Conservation (phyloP, 1,140 invertebrate genomes). For the Listronotus bonariensis region DNA sequence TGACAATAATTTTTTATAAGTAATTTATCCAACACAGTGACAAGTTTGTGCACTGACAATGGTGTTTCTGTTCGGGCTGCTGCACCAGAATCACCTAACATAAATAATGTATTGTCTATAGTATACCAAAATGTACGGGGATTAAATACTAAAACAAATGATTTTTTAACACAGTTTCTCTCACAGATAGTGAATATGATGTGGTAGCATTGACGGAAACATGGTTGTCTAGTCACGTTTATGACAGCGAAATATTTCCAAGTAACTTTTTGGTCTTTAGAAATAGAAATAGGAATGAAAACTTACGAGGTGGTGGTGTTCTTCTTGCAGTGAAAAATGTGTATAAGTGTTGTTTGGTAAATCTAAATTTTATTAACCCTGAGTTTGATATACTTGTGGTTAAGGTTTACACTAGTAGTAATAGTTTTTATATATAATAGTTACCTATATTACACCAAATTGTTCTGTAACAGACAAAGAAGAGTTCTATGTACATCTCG, state of each 20-base stretch:
- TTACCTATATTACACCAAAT: background rate
- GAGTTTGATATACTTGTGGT: background rate
- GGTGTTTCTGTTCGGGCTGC: background rate
- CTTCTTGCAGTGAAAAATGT: background rate
- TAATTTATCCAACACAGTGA: too few species aligned
- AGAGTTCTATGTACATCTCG: background rate
- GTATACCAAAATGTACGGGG: background rate
- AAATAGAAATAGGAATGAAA: constrained; percentile 1
- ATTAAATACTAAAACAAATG: background rate
- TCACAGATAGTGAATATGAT: background rate
- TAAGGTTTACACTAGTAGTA: background rate
- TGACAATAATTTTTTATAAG: too few species aligned
- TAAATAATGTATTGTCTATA: background rate
- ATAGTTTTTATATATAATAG: background rate
- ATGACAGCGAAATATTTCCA: constrained; percentile 1
- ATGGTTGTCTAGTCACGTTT: background rate
- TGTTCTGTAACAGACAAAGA: background rate
- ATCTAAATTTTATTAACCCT: background rate
- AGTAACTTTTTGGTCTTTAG: background rate
- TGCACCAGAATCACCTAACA: background rate
- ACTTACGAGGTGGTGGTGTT: background rate
- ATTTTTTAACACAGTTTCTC: background rate
- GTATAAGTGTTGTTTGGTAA: background rate
- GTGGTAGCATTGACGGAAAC: constrained; percentile 1
- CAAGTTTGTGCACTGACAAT: background rate